These are phyloP conservation scores for Sphenodon punctatus DNA, from an alignment of 2,797 vertebrate species.

Conservation along the genomic window DNA sequence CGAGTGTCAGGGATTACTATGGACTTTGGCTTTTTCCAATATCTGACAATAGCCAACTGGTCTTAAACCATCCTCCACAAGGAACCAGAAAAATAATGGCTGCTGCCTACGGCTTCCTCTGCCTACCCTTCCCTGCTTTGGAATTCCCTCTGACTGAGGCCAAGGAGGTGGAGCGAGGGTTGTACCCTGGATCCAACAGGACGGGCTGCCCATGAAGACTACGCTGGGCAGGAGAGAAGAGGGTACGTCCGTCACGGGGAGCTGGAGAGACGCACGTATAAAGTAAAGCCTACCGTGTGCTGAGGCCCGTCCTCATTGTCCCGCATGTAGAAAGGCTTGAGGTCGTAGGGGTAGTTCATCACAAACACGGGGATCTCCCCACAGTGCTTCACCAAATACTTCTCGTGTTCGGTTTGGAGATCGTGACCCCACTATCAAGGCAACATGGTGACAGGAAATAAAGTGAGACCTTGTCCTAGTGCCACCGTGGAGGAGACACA, in stretches of 20 bases:
- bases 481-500: not conserved
- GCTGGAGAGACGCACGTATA: not conserved
- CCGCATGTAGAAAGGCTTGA: constrained; percentile 96
- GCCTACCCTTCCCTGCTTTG: not conserved
- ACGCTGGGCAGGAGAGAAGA: not conserved
- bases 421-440: constrained; percentile 91
- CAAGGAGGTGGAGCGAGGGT: not conserved
- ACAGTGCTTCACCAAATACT: constrained; percentile 91
- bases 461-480: not conserved
- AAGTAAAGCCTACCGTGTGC: constrained; percentile 85
- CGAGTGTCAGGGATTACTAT: not conserved
- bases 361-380: constrained; percentile 91
- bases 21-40: not conserved
- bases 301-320: constrained; percentile 87
- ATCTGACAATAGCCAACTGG: not conserved
- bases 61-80: no score
- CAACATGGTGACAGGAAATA: constrained; percentile 1
- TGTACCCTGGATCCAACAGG: no score
- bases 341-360: constrained; percentile 88
- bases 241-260: not conserved
- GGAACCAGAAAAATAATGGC: not conserved
- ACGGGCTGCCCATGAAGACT: not conserved
- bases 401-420: constrained; percentile 94
- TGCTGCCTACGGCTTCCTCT: not conserved
- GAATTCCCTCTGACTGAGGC: not conserved